Base-by-base conservation (phyloP, 2,113 vertebrate species). In the Erpornis zantholeuca region DNA sequence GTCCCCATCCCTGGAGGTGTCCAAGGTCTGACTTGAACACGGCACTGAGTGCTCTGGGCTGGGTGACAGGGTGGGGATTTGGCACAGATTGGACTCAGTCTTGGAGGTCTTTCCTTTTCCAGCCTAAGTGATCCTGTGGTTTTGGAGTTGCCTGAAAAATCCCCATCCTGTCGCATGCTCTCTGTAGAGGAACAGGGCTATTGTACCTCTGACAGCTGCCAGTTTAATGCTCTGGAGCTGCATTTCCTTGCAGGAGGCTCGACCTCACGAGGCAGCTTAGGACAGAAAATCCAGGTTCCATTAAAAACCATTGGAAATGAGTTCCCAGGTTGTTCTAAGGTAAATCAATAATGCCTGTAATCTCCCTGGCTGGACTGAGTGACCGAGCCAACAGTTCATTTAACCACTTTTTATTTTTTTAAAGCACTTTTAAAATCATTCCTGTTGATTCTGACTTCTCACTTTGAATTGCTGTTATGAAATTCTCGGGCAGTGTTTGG, bases 281-380 rank as follows among this genome's bases (percentile, higher is more conserved):
- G 79, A 45, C 53, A 86, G 93, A 86, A 85, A 81, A 90, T 84
- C 90, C 81, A 79, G 66, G 86, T 90, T 86, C 87, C 89, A 50
- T 94, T 79, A 91, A 93, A 82, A 96, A 69, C 78, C 84, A 9
- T 69, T 93, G 95, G 82, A 72, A 92, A 91, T 59, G 87, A 92
- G 86, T 91, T 92, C 90, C 87, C 70, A 69, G 18, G 78, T 91
- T 96, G 90, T 80, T 87, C 59, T 76, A 91, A 94, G 94, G 90
- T 87, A 77, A 94, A 94, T 94, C 72, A 47, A 63, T 72, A 92
- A 88, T 29, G 76, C 40, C 52, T 13, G 5, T 65, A 36, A 82
- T 93, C 84, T 88, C 79, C 40, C 60, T 28, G 64, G 45, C 68
- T 78, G 92, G 64, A 33, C 40, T 35, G 24, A 8, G 68, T 17